A percentile compares a stretch with the other conserved stretches of the same genome.
phyloP scores from a whole-genome alignment of 2,113 vertebrate genomes.

The Eira barbara region DNA sequence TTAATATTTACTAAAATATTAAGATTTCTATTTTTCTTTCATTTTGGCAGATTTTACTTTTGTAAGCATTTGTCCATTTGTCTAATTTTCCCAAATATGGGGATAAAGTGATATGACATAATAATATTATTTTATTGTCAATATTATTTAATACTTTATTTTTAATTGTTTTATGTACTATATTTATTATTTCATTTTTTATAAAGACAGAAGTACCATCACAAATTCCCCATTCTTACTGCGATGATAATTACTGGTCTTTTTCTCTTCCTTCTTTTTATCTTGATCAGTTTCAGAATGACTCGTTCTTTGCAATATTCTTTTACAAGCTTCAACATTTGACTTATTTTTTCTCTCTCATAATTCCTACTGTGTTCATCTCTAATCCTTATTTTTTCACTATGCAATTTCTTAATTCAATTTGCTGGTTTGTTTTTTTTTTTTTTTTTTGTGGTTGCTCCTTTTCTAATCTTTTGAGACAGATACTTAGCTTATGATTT shows the following conservation, averaged over 20 bases:
- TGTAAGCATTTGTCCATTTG: not conserved
- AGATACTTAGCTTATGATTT: not conserved
- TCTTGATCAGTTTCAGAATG: not conserved
- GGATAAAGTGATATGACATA: not conserved
- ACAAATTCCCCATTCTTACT: not conserved
- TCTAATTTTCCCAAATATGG: not conserved
- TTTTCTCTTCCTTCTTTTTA: not conserved
- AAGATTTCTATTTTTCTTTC: not conserved
- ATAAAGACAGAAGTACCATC: not conserved
- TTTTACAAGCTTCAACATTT: not conserved
- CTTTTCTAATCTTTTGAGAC: not conserved
- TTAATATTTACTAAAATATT: not conserved
- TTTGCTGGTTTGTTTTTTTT: not conserved
- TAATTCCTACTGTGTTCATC: not conserved
- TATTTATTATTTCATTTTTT: not conserved
- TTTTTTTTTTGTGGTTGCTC: not conserved
- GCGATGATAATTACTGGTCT: not conserved
- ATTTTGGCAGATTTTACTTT: not conserved
- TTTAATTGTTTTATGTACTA: not conserved
- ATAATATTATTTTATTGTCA: not conserved
- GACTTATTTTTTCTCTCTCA: not conserved
- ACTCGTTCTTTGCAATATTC: not conserved
- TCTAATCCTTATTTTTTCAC: not conserved
- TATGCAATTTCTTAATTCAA: not conserved
- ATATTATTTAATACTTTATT: not conserved